Base-by-base conservation (phyloP, 2,888 invertebrate species). In the Ochropleura leucogaster region DNA sequence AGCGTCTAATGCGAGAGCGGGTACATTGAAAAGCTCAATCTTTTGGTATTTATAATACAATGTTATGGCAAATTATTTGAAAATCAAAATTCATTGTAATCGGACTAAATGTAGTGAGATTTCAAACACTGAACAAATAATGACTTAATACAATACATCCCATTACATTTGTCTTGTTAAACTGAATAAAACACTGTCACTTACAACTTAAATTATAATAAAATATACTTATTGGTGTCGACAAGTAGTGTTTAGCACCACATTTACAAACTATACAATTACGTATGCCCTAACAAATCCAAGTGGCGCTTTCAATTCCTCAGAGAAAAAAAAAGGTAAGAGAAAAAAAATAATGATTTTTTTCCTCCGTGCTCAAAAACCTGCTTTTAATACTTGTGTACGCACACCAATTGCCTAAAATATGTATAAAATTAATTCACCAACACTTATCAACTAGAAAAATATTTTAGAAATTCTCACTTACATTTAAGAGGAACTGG, bases 401-500 rank as follows among this genome's bases (percentile, higher is more conserved):
- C 92, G 92, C 90, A 93, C 89, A 90, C 87, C 92, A 90, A 93
- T 79, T 86, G 92, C 90, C 87, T 92, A 84, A 85, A 93, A 89
- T 90, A 90, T 92, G 90, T 87, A 94, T 94, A 94, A 95, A 95
- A 95, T 92, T 92, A 95, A 94, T 93, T 94, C 92, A 95, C 94
- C 94, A 95, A 95, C 95, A 95, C 96, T 96, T 96, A 96, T 89
- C 91, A 89, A 90, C 95, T 96, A 95, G 89, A 91, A 96, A 96
- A 95, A 96, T 96, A 95, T 95, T 94, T 93, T 94, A 96, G 95
- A 95, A 96, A 96, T 95, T 96, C 95, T 96, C 95, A 96, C 96
- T 96, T 96, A 96, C 93, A 94, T 93, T 94, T 94, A 96, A 94
- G 95, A 96, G 96, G 96, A 96, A 96, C 96, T 96, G 96, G 96